Conservation (phyloP, 2,113 vertebrate species). For the Butorides virescens region DNA sequence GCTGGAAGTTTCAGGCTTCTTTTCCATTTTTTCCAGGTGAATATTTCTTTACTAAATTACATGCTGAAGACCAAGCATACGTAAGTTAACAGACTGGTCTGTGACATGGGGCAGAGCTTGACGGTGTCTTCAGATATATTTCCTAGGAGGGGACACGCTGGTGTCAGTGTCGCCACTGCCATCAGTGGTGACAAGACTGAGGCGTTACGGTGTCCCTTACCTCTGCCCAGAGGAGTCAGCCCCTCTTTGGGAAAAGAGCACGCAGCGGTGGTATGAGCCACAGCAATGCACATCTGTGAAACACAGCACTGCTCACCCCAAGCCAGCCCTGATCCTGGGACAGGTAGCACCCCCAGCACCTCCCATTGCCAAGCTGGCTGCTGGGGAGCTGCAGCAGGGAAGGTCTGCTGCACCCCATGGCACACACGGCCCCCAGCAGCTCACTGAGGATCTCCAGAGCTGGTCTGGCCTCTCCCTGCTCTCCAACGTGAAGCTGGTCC, state of each 20-base stretch:
- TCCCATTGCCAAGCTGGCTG: background rate
- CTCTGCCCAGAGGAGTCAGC: background rate
- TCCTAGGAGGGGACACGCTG: background rate
- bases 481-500: background rate
- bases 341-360: fast-evolving
- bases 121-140: background rate
- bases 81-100: background rate
- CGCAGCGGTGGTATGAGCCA: background rate
- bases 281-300: fast-evolving
- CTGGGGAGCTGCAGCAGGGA: fast-evolving
- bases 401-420: fast-evolving
- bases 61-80: background rate
- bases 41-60: background rate
- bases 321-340: fast-evolving
- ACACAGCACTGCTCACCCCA: background rate
- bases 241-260: fast-evolving
- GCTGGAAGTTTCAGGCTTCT: constrained; percentile 54
- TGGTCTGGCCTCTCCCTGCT: background rate
- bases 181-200: background rate
- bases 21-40: constrained; percentile 64
- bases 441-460: fast-evolving
- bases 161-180: background rate
- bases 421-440: background rate
- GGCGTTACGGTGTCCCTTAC: background rate
- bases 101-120: background rate